These are phyloP conservation scores for Orius insidiosus DNA, from an alignment of 1,140 invertebrate genomes.

Conservation along the genomic window DNA sequence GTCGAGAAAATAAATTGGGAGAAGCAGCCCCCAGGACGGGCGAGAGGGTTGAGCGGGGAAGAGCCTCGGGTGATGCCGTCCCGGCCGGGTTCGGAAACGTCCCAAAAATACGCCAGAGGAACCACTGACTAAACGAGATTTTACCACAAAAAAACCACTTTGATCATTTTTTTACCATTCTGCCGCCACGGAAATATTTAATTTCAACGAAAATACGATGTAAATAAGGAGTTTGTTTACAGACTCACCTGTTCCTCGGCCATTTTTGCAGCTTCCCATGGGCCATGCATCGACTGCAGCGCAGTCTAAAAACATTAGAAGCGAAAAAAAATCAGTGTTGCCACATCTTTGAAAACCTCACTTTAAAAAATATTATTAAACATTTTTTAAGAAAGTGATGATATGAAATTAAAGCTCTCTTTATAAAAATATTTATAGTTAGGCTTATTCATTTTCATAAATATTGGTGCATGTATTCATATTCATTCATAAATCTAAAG, in stretches of 20 bases:
- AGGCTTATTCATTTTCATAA: too few species aligned
- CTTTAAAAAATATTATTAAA: too few species aligned
- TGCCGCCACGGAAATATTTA: background rate
- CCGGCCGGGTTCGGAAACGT: too few species aligned
- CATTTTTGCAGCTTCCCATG: slow-evolving; percentile 27
- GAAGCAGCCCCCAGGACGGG: background rate
- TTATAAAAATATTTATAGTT: too few species aligned
- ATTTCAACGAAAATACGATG: background rate
- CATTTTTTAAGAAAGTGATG: too few species aligned
- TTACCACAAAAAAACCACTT: background rate
- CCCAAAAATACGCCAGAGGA: background rate
- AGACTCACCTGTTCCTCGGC: slow-evolving; percentile 41
- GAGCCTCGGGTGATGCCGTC: too few species aligned
- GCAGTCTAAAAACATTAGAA: slow-evolving; percentile 15
- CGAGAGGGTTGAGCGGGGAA: too few species aligned
- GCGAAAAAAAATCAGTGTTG: background rate
- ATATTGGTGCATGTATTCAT: too few species aligned
- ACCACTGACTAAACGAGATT: background rate
- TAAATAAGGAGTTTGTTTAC: slow-evolving; percentile 22
- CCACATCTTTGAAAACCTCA: background rate
- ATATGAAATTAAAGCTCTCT: too few species aligned
- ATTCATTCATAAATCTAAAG: too few species aligned
- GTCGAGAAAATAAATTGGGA: background rate
- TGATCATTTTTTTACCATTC: background rate
- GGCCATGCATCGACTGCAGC: slow-evolving; percentile 15